Conservation (phyloP, 30 jellyfish, hydroid and myxozoan species). For the Hydractinia echinata region DNA sequence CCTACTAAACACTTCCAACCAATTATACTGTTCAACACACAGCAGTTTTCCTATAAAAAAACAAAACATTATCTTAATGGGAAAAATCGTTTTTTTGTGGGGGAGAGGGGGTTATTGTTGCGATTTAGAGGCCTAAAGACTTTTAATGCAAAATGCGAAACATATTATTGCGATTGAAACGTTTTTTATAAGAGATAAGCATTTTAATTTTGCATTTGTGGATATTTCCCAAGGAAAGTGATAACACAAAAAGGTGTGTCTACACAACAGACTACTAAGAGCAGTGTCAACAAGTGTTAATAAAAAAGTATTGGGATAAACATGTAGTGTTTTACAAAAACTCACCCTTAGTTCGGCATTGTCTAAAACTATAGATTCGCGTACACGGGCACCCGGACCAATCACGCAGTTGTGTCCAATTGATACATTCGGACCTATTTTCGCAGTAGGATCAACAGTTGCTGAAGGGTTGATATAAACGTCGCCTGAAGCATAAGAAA, state of each 20-base stretch:
- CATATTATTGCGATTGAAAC: too few species aligned
- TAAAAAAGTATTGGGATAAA: not conserved
- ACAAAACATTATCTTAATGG: not conserved
- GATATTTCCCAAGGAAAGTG: too few species aligned
- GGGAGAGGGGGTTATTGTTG: too few species aligned
- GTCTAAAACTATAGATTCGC: conserved; percentile 79
- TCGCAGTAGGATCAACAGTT: conserved; percentile 82
- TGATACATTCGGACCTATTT: conserved; percentile 96
- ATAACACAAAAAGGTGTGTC: too few species aligned
- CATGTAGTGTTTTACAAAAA: too few species aligned
- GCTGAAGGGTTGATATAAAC: conserved; percentile 94
- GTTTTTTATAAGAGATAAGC: too few species aligned
- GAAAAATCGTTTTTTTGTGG: too few species aligned
- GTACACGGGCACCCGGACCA: conserved; percentile 93
- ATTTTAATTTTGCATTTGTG: too few species aligned
- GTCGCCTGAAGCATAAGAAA: conserved; percentile 51
- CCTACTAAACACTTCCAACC: conserved; percentile 96
- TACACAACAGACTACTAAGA: too few species aligned
- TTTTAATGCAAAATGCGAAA: too few species aligned
- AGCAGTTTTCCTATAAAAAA: conserved; percentile 83
- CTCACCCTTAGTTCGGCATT: conserved; percentile 92
- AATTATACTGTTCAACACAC: conserved; percentile 84
- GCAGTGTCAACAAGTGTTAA: not conserved
- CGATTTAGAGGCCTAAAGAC: too few species aligned
- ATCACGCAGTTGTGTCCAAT: conserved; percentile 76